These are phyloP conservation scores for Syngnathoides biaculeatus DNA, from an alignment of 2,113 vertebrate genomes.

Conservation along the genomic window DNA sequence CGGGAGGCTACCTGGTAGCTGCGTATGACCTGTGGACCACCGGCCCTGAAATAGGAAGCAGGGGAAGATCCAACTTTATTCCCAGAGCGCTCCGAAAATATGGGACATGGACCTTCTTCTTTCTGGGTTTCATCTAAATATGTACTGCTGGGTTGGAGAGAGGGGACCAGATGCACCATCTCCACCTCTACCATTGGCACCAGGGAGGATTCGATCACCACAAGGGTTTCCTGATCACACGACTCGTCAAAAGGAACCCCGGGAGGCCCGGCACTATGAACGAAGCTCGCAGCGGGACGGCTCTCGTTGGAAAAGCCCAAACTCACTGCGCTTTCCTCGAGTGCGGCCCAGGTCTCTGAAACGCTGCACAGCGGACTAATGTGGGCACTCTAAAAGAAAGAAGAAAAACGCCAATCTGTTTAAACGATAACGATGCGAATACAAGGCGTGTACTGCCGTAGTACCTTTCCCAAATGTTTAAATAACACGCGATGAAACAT, in stretches of 20 bases:
- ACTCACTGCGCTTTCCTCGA: constrained; percentile 38
- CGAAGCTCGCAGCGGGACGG: constrained; percentile 21
- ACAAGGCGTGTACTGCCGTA: neutral
- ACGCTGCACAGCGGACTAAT: constrained; percentile 43
- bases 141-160: constrained; percentile 16
- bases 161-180: constrained; percentile 37
- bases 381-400: constrained; percentile 57
- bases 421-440: neutral
- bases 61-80: constrained; percentile 43
- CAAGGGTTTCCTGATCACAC: constrained; percentile 40
- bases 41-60: constrained; percentile 56
- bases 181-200: constrained; percentile 54
- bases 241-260: constrained; percentile 31
- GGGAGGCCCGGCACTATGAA: constrained; percentile 17
- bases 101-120: constrained; percentile 29
- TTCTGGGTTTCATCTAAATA: constrained; percentile 40
- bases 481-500: neutral
- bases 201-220: constrained; percentile 41
- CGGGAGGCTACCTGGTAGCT: constrained; percentile 67
- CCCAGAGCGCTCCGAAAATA: constrained; percentile 19
- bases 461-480: constrained; percentile 3
- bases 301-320: constrained; percentile 28
- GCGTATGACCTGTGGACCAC: constrained; percentile 57
- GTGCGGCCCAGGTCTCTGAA: constrained; percentile 37
- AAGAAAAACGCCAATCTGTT: constrained; percentile 33